Percentiles rank a stretch among this genome's conserved stretches.
These are phyloP conservation scores for Muntiacus muntjak DNA, from an alignment of 2,113 vertebrate genomes.

Conservation along the genomic window DNA sequence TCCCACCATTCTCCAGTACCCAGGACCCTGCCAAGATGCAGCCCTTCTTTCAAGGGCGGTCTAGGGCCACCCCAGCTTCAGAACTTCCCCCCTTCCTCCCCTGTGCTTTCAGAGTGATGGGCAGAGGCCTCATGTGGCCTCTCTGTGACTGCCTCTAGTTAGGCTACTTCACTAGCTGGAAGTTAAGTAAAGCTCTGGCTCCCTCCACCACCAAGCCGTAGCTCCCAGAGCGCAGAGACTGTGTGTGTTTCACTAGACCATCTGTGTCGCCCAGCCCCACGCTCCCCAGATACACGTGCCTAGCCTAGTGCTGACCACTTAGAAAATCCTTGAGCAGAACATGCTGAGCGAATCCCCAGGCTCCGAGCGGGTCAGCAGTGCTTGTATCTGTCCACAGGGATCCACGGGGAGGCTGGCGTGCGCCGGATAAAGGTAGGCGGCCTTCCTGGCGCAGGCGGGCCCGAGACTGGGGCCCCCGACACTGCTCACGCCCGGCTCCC, in stretches of 20 bases:
- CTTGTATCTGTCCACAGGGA: slow-evolving; percentile 78
- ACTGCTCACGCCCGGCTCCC: not conserved
- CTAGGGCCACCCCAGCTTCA: not conserved
- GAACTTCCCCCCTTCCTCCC: not conserved
- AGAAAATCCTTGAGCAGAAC: not conserved
- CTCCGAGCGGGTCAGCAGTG: not conserved
- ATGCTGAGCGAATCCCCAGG: not conserved
- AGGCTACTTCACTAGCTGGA: no score
- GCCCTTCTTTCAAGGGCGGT: not conserved
- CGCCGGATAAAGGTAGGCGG: slow-evolving; percentile 87
- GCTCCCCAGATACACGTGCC: not conserved
- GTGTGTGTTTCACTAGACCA: not conserved
- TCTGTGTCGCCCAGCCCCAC: not conserved
- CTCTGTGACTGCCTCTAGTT: not conserved
- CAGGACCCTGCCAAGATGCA: not conserved
- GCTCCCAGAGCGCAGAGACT: not conserved
- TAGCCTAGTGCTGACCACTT: not conserved
- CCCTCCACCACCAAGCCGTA: not conserved
- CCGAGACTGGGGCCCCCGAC: rapidly evolving
- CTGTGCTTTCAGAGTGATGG: not conserved
- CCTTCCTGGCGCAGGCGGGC: not conserved
- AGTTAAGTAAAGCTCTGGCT: not conserved
- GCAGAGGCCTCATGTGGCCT: not conserved
- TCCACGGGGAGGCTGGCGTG: slow-evolving; percentile 94
- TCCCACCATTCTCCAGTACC: no score